Percentiles rank a stretch among this genome's conserved stretches.
Evolutionary conservation across 2,888 invertebrate genomes (phyloP).

Genomic region (Cephus spinipes): DNA sequence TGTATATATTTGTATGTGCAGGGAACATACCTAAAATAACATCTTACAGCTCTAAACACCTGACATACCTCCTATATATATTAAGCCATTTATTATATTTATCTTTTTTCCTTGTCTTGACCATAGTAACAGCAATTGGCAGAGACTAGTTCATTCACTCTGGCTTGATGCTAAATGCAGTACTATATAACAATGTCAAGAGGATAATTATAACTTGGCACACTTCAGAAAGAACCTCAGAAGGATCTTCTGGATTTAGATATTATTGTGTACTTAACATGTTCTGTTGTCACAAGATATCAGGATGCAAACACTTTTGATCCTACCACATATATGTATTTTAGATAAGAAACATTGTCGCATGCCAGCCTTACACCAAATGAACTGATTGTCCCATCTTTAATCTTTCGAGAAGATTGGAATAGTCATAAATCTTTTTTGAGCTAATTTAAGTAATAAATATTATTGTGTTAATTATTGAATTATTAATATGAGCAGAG

Average conservation of each 20-base stretch:
- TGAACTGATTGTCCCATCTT: no score
- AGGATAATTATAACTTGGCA: neutral
- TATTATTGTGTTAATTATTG: neutral
- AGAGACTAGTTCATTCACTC: neutral
- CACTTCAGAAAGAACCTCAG: neutral
- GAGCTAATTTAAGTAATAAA: neutral
- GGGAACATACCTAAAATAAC: neutral
- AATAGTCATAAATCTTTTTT: neutral
- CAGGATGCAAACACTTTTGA: neutral
- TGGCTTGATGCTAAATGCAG: neutral
- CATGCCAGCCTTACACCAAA: neutral
- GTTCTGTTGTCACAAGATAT: neutral
- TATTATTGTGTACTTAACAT: neutral
- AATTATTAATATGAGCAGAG: slow-evolving; percentile 45
- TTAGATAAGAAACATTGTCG: neutral
- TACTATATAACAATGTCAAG: neutral
- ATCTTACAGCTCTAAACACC: neutral
- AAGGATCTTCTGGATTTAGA: neutral
- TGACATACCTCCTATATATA: neutral
- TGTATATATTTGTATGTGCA: slow-evolving; percentile 1
- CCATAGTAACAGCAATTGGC: neutral
- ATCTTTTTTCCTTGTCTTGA: neutral
- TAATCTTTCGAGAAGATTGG: neutral
- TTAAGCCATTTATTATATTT: neutral
- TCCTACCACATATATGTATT: neutral